phyloP scores from a whole-genome alignment of 2,113 vertebrate genomes.

The Brevimyrus niger region DNA sequence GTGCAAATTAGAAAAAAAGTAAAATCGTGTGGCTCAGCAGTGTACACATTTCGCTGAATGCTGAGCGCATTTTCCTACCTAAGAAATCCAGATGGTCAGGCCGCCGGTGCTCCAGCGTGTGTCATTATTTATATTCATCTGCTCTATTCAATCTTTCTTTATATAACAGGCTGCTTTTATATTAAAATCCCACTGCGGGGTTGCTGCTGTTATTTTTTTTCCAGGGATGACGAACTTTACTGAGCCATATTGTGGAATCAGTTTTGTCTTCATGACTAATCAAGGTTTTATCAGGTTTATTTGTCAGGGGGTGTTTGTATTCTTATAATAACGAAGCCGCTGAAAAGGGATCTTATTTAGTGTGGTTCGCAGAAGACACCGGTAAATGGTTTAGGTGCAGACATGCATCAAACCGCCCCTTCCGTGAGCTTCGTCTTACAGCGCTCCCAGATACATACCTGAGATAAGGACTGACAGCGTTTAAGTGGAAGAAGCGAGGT shows the following conservation, averaged over 20 bases:
- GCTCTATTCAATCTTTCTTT: slow-evolving; percentile 17
- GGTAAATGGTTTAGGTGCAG: not conserved
- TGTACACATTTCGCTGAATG: slow-evolving; percentile 16
- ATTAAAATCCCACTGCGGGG: slow-evolving; percentile 6
- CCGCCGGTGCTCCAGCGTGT: not conserved
- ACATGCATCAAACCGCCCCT: not conserved
- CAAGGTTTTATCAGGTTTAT: not conserved
- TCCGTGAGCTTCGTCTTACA: not conserved
- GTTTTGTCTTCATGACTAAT: not conserved
- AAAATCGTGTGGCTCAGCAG: slow-evolving; percentile 5
- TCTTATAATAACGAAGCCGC: not conserved
- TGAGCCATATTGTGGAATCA: not conserved
- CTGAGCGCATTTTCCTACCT: slow-evolving; percentile 7
- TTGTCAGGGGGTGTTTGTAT: not conserved
- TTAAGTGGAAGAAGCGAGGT: slow-evolving; percentile 50
- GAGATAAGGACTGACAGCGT: slow-evolving; percentile 42
- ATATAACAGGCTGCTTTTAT: not conserved
- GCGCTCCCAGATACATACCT: slow-evolving; percentile 47
- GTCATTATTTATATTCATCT: slow-evolving; percentile 14
- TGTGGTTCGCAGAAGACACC: not conserved
- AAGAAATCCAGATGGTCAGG: slow-evolving; percentile 5
- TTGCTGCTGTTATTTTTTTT: not conserved
- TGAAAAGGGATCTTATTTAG: not conserved
- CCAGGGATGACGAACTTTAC: not conserved
- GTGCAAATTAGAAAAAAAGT: slow-evolving; percentile 58